phyloP scores from a whole-genome alignment of 2,888 invertebrate genomes.

The Heliconius sara region DNA sequence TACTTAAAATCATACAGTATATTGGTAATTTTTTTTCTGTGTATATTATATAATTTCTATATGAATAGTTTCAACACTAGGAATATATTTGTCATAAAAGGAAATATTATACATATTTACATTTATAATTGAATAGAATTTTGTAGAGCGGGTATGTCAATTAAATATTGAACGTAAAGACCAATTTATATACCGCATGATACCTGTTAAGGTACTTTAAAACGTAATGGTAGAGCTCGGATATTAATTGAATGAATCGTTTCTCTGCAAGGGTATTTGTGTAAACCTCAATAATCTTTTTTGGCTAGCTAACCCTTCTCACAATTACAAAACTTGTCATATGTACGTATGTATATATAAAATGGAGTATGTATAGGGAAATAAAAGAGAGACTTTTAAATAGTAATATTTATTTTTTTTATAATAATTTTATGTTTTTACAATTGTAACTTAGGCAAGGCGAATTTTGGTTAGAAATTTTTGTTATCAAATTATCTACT shows the following conservation, averaged over 20 bases:
- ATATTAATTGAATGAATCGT: slow-evolving; percentile 25
- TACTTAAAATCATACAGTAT: too few species aligned
- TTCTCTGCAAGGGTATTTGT: slow-evolving; percentile 7
- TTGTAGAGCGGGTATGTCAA: not conserved
- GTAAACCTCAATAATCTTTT: slow-evolving; percentile 17
- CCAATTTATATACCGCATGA: not conserved
- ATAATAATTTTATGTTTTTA: not conserved
- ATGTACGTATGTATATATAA: not conserved
- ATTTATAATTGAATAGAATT: not conserved
- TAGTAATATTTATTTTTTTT: not conserved
- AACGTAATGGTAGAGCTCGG: slow-evolving; percentile 4
- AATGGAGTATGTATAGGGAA: not conserved
- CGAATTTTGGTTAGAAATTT: too few species aligned
- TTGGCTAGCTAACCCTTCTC: slow-evolving; percentile 14
- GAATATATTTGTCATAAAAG: too few species aligned
- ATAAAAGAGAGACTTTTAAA: not conserved
- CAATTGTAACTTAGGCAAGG: not conserved
- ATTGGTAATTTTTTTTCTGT: too few species aligned
- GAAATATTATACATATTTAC: too few species aligned
- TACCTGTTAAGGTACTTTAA: not conserved
- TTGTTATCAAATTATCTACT: not conserved
- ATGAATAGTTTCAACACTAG: not conserved
- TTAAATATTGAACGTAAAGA: slow-evolving; percentile 4
- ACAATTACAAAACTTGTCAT: slow-evolving; percentile 7
- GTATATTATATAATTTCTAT: not conserved